phyloP scores from a whole-genome alignment of 2,797 vertebrate genomes.

The Falco naumanni region DNA sequence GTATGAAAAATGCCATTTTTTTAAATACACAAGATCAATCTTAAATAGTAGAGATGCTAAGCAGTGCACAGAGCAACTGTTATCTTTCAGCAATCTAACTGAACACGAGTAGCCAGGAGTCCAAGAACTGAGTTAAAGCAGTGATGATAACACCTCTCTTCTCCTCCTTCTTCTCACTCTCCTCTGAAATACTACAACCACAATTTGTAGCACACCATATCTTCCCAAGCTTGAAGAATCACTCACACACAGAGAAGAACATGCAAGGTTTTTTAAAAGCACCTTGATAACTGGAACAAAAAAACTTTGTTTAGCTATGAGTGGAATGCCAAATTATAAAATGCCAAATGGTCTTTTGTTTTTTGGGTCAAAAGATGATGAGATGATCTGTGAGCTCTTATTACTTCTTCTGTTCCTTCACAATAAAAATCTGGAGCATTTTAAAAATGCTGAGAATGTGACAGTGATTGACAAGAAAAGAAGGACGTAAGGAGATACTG shows the following conservation, averaged over 20 bases:
- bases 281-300: not conserved
- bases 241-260: not conserved
- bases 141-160: not conserved
- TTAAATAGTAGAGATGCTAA: not conserved
- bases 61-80: not conserved
- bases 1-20: not conserved
- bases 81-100: not conserved
- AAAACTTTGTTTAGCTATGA: not conserved
- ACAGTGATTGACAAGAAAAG: constrained; percentile 26
- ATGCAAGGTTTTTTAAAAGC: not conserved
- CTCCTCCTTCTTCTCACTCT: not conserved
- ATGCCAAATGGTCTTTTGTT: not conserved
- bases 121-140: not conserved
- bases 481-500: not conserved
- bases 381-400: not conserved
- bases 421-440: not conserved
- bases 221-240: not conserved
- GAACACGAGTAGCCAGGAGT: not conserved
- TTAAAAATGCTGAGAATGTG: not conserved
- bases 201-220: not conserved
- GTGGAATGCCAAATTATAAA: not conserved
- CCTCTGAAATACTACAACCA: not conserved
- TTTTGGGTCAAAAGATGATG: not conserved
- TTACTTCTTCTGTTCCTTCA: not conserved
- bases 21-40: not conserved